These are phyloP conservation scores for Prorops nasuta DNA, from an alignment of 1,140 invertebrate species.

Conservation along the genomic window DNA sequence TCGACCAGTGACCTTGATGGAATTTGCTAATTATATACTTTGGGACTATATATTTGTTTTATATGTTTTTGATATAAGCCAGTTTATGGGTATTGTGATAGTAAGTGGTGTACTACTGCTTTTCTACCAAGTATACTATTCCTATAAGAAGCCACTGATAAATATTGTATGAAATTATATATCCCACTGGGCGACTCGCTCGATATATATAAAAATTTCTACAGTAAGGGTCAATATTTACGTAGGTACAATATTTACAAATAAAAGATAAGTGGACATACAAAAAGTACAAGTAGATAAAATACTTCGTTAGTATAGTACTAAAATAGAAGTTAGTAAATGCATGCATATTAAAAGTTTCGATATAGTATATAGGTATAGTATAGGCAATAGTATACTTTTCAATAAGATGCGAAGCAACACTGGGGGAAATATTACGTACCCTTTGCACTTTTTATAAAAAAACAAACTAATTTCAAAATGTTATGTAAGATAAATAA, in stretches of 20 bases:
- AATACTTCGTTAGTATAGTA: conserved; percentile 29
- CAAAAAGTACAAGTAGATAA: conserved; percentile 22
- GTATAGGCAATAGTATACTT: conserved; percentile 27
- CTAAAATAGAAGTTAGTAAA: conserved; percentile 41
- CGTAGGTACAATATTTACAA: conserved; percentile 26
- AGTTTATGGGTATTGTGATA: too few relatives aligned
- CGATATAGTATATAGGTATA: conserved; percentile 19
- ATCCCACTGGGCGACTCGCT: conserved; percentile 8
- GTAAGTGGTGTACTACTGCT: too few relatives aligned
- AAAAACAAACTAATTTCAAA: background rate
- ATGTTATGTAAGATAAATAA: background rate
- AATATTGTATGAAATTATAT: too few relatives aligned
- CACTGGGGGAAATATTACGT: conserved; percentile 49
- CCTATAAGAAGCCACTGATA: too few relatives aligned
- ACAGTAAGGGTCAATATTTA: conserved; percentile 18
- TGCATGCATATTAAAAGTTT: conserved; percentile 35
- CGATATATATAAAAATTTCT: conserved; percentile 8
- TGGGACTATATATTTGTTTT: too few relatives aligned
- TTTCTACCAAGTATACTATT: too few relatives aligned
- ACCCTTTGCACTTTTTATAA: conserved; percentile 36
- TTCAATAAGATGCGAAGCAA: conserved; percentile 50
- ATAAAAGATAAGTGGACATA: conserved; percentile 35
- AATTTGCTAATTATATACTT: too few relatives aligned
- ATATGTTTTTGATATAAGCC: too few relatives aligned
- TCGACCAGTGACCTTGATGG: too few relatives aligned